Conservation (phyloP, 1,140 invertebrate species). For the Aphidius ervi region DNA sequence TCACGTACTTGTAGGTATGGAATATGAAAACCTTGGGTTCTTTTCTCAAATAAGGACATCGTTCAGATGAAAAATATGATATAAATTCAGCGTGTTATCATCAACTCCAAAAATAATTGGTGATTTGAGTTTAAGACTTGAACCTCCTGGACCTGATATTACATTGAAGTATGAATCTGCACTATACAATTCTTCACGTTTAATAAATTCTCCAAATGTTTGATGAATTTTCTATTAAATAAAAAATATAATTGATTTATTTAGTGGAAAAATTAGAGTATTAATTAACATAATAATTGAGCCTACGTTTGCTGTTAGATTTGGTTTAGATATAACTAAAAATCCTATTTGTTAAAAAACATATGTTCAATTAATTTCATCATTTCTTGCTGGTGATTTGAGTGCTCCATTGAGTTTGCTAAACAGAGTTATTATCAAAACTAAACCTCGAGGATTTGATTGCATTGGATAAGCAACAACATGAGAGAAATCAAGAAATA, state of each 20-base stretch:
- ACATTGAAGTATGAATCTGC: slow-evolving; percentile 58
- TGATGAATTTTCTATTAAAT: slow-evolving; percentile 45
- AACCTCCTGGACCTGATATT: slow-evolving; percentile 59
- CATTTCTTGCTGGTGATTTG: slow-evolving; percentile 52
- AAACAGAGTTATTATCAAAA: slow-evolving; percentile 55
- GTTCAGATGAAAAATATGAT: slow-evolving; percentile 59
- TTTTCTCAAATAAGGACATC: slow-evolving; percentile 56
- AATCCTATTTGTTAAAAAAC: slow-evolving; percentile 58
- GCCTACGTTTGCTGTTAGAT: slow-evolving; percentile 47
- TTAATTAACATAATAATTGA: too few relatives aligned
- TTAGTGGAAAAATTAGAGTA: too few relatives aligned
- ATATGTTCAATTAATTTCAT: slow-evolving; percentile 51
- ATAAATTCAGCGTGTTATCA: slow-evolving; percentile 48
- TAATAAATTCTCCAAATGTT: slow-evolving; percentile 40
- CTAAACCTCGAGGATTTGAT: slow-evolving; percentile 55
- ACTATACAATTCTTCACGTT: slow-evolving; percentile 34
- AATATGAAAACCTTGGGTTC: slow-evolving; percentile 80
- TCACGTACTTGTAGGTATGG: slow-evolving; percentile 64
- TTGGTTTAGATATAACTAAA: slow-evolving; percentile 39
- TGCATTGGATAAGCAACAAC: slow-evolving; percentile 51
- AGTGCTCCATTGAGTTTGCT: slow-evolving; percentile 50
- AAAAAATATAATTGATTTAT: slow-evolving; percentile 4
- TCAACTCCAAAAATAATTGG: slow-evolving; percentile 40
- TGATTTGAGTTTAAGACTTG: slow-evolving; percentile 23
- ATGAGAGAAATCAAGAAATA: slow-evolving; percentile 34